A percentile compares a stretch with the other conserved stretches of the same genome.
phyloP scores from a whole-genome alignment of 2,113 vertebrate genomes.

The Canis aureus region DNA sequence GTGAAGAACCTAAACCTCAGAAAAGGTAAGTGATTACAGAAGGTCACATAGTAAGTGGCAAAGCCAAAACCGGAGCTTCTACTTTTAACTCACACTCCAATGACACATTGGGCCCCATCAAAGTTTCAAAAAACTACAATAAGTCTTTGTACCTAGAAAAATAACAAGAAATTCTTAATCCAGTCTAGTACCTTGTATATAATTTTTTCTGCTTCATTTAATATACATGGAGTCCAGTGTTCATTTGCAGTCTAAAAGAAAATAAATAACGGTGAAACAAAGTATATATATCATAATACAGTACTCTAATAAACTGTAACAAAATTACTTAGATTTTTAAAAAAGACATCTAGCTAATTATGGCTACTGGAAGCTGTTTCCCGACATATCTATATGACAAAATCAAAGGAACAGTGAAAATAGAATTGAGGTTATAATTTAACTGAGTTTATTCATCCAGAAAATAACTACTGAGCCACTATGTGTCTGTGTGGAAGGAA shows the following conservation, averaged over 20 bases:
- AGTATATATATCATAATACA: background rate
- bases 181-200: slow-evolving; percentile 95
- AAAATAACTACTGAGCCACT: slow-evolving; percentile 23
- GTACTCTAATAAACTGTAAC: background rate
- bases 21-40: background rate
- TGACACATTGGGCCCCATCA: background rate
- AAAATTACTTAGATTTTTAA: background rate
- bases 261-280: slow-evolving; percentile 19
- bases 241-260: slow-evolving; percentile 94
- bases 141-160: background rate
- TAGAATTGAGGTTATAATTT: background rate
- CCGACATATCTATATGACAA: background rate
- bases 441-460: background rate
- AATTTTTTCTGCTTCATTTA: slow-evolving; percentile 96
- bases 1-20: background rate
- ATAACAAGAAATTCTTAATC: slow-evolving; percentile 6
- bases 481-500: background rate
- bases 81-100: background rate
- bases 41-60: background rate
- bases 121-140: background rate
- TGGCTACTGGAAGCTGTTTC: background rate
- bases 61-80: background rate
- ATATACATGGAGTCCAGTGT: slow-evolving; percentile 94
- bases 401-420: slow-evolving; percentile 49
- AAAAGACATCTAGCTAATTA: slow-evolving; percentile 6